A percentile compares a stretch with the other conserved stretches of the same genome.
These are phyloP conservation scores for Silvanus unidentatus DNA, from an alignment of 2,888 invertebrate species.

Conservation along the genomic window DNA sequence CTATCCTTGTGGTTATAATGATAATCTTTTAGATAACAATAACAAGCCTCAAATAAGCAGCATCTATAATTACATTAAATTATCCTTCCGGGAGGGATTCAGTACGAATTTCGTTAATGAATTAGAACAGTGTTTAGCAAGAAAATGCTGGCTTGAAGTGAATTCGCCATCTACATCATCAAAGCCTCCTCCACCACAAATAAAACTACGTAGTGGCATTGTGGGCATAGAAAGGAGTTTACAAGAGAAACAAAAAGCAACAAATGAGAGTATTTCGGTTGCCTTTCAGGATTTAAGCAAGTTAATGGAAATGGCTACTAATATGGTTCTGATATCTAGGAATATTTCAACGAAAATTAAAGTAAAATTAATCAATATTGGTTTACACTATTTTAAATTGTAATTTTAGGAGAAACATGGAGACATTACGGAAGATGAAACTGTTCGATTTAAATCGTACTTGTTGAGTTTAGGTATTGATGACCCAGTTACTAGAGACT, in stretches of 20 bases:
- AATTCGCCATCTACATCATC: slow-evolving; percentile 16
- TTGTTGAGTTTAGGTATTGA: slow-evolving; percentile 94
- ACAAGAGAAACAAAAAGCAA: slow-evolving; percentile 83
- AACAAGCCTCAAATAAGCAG: slow-evolving; percentile 73
- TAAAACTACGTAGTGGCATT: slow-evolving; percentile 80
- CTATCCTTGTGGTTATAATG: background rate
- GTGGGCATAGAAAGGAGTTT: slow-evolving; percentile 92
- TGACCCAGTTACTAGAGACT: slow-evolving; percentile 93
- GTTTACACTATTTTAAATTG: background rate
- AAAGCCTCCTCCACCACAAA: slow-evolving; percentile 35
- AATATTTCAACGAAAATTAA: slow-evolving; percentile 88
- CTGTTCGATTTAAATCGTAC: slow-evolving; percentile 91
- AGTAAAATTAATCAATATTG: slow-evolving; percentile 45
- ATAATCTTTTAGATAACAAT: slow-evolving; percentile 11
- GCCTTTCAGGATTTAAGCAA: slow-evolving; percentile 95
- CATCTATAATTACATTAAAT: slow-evolving; percentile 66
- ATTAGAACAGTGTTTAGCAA: slow-evolving; percentile 58
- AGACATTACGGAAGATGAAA: slow-evolving; percentile 95
- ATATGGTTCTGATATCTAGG: slow-evolving; percentile 92
- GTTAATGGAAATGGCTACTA: slow-evolving; percentile 93
- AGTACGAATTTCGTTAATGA: slow-evolving; percentile 58
- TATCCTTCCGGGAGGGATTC: slow-evolving; percentile 82
- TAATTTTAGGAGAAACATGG: slow-evolving; percentile 71
- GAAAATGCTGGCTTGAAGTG: slow-evolving; percentile 55
- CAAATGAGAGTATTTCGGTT: slow-evolving; percentile 83